Base-by-base conservation (phyloP, 2,797 vertebrate genomes). In the Pseudotriccus pelzelni region DNA sequence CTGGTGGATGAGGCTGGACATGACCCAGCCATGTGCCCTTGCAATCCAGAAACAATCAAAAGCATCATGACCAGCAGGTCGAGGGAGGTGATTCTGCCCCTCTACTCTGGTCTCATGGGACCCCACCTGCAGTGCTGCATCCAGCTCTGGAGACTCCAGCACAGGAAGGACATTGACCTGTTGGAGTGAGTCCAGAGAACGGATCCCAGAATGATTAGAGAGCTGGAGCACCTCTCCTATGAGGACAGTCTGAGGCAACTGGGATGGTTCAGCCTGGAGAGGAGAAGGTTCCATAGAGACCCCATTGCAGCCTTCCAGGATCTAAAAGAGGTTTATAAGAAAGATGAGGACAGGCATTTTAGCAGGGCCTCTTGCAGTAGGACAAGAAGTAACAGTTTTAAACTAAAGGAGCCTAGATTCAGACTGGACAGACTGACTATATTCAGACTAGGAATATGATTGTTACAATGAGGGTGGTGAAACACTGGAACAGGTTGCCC, bases 1-100 rank as follows among this genome's bases (percentile, higher is more conserved):
- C 50, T 58, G 25, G 7, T 87, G 28, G 17, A 5, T 44, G 20
- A 66, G 47, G 13, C 28, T 84, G n/a, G 41, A 32, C 11, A 3
- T 27, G 6, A 80, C 18, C 16, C 0, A 0, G 8, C 23, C 24
- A 2, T 10, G 23, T 64, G 36, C 0, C 1, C 41, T 64, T 7
- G 6, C 14, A 63, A 39, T 25, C 28, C 50, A 50, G 28, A 85
- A 79, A 7, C 27, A 59, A 49, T 43, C 46, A 34, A 55, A 66
- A 66, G 30, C 2, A 78, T 2, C 0, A 0, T 28, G 28, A 30
- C 7, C 50, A 60, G 66, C 27, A 56, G 21, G 56, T 12, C 5
- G 1, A 34, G 23, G 30, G 23, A 43, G 14, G 30, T 27, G 9
- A 18, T 64, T 63, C 41, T 82, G 41, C 28, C 46, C 11, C 8